Conservation (phyloP, 2,113 vertebrate genomes). For the Cebus imitator region DNA sequence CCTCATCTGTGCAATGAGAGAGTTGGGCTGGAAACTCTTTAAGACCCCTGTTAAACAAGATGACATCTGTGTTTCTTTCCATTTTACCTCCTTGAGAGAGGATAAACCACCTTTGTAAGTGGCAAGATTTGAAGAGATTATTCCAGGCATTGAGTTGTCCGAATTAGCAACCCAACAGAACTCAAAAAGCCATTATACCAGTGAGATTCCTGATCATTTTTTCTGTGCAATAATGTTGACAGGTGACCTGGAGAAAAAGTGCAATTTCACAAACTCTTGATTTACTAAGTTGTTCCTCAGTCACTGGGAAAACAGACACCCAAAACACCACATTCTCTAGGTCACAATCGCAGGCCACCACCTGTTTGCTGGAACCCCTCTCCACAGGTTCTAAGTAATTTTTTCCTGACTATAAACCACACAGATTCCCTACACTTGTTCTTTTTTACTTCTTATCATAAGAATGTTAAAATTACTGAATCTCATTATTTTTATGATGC, state of each 20-base stretch:
- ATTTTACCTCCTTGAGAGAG: background rate
- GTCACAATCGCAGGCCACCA: background rate
- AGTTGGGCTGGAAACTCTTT: background rate
- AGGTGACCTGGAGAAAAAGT: background rate
- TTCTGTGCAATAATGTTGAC: background rate
- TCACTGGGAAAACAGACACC: background rate
- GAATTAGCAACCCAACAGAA: background rate
- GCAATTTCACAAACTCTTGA: background rate
- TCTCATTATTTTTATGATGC: constrained; percentile 1
- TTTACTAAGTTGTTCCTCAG: background rate
- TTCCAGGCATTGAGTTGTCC: background rate
- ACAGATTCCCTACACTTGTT: background rate
- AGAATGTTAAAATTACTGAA: background rate
- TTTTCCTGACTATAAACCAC: background rate
- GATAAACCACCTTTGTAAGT: background rate
- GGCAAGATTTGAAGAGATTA: background rate
- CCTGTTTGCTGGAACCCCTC: background rate
- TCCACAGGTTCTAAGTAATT: background rate
- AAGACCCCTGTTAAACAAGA: background rate
- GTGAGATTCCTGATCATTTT: background rate
- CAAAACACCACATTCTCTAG: background rate
- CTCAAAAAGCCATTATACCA: background rate
- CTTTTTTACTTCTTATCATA: background rate
- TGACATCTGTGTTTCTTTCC: background rate
- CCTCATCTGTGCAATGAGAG: background rate